Conservation (phyloP, 2,888 invertebrate genomes). For the Liopterus haemorrhoidalis region DNA sequence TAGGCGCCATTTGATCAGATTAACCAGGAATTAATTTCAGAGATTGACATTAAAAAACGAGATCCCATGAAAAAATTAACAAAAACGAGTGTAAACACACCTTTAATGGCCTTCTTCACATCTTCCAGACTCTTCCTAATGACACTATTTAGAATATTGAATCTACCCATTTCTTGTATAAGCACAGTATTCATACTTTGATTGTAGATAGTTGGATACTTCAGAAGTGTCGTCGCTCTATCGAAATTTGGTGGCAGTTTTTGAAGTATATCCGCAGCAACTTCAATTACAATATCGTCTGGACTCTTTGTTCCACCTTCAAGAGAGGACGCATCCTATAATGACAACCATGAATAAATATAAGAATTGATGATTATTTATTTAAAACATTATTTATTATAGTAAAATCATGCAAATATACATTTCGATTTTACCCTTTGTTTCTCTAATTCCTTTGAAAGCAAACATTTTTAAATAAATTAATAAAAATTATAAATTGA, state of each 20-base stretch:
- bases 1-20: too few species aligned
- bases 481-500: too few species aligned
- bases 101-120: conserved; percentile 82
- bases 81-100: conserved; percentile 43
- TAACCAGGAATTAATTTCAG: conserved; percentile 1
- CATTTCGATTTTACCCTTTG: conserved; percentile 24
- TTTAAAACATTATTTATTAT: neutral
- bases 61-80: neutral
- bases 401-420: neutral
- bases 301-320: conserved; percentile 61
- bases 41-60: conserved; percentile 14
- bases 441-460: conserved; percentile 25
- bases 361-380: neutral
- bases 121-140: conserved; percentile 70
- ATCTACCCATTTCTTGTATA: conserved; percentile 78
- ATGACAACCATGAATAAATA: conserved; percentile 16
- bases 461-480: conserved; percentile 4
- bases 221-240: conserved; percentile 57
- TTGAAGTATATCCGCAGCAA: conserved; percentile 70
- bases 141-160: conserved; percentile 67
- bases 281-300: conserved; percentile 72
- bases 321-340: conserved; percentile 57
- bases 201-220: conserved; percentile 69
- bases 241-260: conserved; percentile 69
- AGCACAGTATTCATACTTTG: conserved; percentile 94